Percentiles rank a stretch among this genome's conserved stretches.
These are phyloP conservation scores for Aromia moschata DNA, from an alignment of 2,888 invertebrate genomes.

Conservation along the genomic window DNA sequence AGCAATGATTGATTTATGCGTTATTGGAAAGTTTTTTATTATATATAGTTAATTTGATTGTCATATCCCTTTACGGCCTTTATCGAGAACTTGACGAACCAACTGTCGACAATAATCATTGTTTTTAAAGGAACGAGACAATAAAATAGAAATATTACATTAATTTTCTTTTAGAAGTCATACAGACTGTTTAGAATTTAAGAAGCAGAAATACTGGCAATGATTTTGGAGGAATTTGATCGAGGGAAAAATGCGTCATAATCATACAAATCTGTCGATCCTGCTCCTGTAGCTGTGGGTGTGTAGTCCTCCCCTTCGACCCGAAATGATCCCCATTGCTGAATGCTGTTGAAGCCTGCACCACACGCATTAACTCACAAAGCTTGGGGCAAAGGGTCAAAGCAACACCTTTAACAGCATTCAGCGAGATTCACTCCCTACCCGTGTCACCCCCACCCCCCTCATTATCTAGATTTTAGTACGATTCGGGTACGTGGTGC, in stretches of 20 bases:
- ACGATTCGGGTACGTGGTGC: constrained; percentile 17
- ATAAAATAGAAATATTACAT: too few species aligned
- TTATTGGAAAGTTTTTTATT: too few species aligned
- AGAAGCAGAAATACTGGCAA: too few species aligned
- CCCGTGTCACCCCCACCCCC: constrained; percentile 30
- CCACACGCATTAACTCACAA: constrained; percentile 60
- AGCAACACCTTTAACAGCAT: constrained; percentile 61
- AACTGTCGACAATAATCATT: too few species aligned
- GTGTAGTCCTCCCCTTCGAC: constrained; percentile 47
- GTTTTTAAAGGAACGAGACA: too few species aligned
- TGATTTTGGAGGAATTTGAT: constrained; percentile 38
- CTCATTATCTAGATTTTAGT: constrained; percentile 28
- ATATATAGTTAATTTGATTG: too few species aligned
- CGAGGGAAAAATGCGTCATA: constrained; percentile 31
- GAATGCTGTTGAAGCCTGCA: constrained; percentile 64
- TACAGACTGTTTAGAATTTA: too few species aligned
- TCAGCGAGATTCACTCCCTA: constrained; percentile 47
- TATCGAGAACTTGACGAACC: too few species aligned
- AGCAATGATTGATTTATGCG: too few species aligned
- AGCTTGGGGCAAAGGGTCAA: constrained; percentile 59
- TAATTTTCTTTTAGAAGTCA: too few species aligned
- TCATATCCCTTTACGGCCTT: too few species aligned
- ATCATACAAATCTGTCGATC: constrained; percentile 33
- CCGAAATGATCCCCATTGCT: constrained; percentile 35
- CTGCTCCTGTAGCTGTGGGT: constrained; percentile 54